Base-by-base conservation (phyloP, 2,888 invertebrate genomes). In the Timema podura region DNA sequence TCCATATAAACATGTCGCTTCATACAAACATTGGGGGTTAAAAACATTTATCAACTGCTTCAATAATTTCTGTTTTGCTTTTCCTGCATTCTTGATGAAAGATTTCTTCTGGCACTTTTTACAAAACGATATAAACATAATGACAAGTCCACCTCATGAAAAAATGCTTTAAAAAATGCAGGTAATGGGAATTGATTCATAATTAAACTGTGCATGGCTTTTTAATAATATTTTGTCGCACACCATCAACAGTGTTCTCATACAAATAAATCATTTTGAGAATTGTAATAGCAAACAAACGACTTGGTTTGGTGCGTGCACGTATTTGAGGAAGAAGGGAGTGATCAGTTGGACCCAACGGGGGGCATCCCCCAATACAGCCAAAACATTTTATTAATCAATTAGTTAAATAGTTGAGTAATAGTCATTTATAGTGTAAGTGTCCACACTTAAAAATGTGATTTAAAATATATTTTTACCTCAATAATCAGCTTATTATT, bases 121-220 rank as follows among this genome's bases (percentile, higher is more conserved):
- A 30, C 30, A 30, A 30, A 30, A 30, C 30, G 30, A 30, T 30
- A 30, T 30, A 30, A 30, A 30, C 30, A 1, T 30, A 30, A 30
- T 30, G 30, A 30, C 30, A 30, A 30, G 30, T 30, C 30, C 30
- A 30, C 30, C 30, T 30, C 30, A 30, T 30, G 30, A 30, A 30
- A 30, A 30, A 30, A 1, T 30, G 2, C 1, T 30, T 30, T 30
- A 30, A 30, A 30, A 30, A 30, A 30, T n/a, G 30, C 30, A 30
- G 30, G 30, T 1, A 30, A 30, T 30, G 30, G 30, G 30, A 30
- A 30, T 30, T 30, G 1, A 30, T 30, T 30, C 30, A 30, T 30
- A 30, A 30, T 30, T 30, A 30, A 30, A 71, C 67, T 69, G 65
- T 73, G 73, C 73, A 73, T 72, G 72, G 72, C 71, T 71, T 73